These are phyloP conservation scores for Neodiprion virginianus DNA, from an alignment of 1,140 invertebrate species.

Conservation along the genomic window DNA sequence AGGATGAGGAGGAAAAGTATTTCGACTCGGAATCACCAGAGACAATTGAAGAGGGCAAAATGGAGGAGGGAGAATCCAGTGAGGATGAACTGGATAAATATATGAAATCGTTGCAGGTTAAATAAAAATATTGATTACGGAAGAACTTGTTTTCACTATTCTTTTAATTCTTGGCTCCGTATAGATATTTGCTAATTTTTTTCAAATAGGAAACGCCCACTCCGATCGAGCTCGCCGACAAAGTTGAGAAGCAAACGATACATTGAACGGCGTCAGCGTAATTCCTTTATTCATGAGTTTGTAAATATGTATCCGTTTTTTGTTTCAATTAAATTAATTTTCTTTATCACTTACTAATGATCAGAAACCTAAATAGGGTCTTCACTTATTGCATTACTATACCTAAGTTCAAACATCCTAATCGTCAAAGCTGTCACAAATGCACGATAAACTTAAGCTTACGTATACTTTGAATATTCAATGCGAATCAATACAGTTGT, in stretches of 20 bases:
- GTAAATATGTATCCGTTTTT: too few species aligned
- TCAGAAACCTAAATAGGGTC: too few species aligned
- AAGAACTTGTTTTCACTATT: not conserved
- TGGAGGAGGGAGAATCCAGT: conserved; percentile 46
- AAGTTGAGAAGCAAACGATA: not conserved
- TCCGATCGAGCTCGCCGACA: not conserved
- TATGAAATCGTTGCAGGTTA: conserved; percentile 66
- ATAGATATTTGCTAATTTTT: not conserved
- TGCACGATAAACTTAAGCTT: too few species aligned
- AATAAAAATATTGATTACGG: conserved; percentile 40
- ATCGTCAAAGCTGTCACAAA: too few species aligned
- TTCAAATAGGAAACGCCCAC: not conserved
- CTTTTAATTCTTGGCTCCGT: not conserved
- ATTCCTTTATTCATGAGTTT: too few species aligned
- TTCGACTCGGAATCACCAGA: conserved; percentile 82
- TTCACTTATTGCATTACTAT: too few species aligned
- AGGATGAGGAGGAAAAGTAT: conserved; percentile 88
- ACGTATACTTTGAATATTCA: too few species aligned
- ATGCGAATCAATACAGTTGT: too few species aligned
- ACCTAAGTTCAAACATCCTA: too few species aligned
- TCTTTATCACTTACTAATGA: too few species aligned
- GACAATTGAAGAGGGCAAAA: conserved; percentile 56
- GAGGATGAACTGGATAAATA: conserved; percentile 78
- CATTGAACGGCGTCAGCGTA: not conserved
- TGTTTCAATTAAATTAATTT: too few species aligned